Evolutionary conservation across 2,113 vertebrate genomes (phyloP), one percentile per base, ranked within the genome.

Genomic region (Leucosticte australis): DNA sequence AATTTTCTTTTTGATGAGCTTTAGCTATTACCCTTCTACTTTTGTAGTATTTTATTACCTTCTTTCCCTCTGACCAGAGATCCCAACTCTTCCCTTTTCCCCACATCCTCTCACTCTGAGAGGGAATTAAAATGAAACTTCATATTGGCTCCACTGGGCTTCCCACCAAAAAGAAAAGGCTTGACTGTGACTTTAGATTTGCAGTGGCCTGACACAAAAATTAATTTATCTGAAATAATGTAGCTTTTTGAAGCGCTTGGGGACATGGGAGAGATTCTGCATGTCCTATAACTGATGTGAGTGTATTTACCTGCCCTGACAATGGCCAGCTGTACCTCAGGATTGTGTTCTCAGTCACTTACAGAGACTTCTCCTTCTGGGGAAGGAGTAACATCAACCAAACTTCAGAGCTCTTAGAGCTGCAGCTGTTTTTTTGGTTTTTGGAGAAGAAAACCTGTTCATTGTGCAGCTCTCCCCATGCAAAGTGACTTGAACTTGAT

Each of bases 1-100:
- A 63, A 65, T 93, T 90, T 91, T 83, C 28, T 76, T 85, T 94
- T 44, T 85, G 49, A 77, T 83, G 88, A 73, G 63, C 33, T 80
- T 15, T 41, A 64, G 50, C 76, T 68, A 47, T 82, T 76, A 47
- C 21, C 37, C 39, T 83, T 79, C 50, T 94, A n/a, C 26, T 65
- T 87, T 70, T 49, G 42, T 17, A 67, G 50, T 24, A 18, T 76
- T 92, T 82, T 46, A 37, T 62, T 60, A 44, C 41, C n/a, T 76
- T 69, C 27, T 46, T 28, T 74, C 10, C 4, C 22, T 62, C 20
- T 89, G 62, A 56, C 31, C 46, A 50, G 46, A 65, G 17, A 83
- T 31, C 31, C 19, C 37, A 90, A 2, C 7, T 39, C 12, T 86
- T 22, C 12, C 33, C 2, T 55, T 56, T 77, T 17, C 2, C 17